Evolutionary conservation across 2,113 vertebrate species (phyloP).

Genomic region (Pterophyllum scalare): DNA sequence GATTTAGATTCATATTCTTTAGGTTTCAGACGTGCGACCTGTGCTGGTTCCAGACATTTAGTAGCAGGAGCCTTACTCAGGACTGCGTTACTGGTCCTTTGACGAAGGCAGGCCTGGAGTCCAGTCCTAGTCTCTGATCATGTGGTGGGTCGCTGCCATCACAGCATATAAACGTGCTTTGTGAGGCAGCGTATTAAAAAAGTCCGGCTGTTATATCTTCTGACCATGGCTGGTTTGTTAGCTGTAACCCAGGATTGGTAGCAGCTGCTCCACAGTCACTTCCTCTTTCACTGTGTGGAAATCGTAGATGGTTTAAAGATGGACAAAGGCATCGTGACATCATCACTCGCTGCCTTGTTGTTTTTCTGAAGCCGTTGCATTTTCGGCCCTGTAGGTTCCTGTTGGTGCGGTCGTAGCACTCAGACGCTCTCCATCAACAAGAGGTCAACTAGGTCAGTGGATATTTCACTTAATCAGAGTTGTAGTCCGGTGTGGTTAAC

Average conservation of each 20-base stretch:
- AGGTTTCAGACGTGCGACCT: background rate
- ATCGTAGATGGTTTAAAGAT: background rate
- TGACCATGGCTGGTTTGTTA: fast-evolving
- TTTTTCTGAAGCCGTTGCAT: fast-evolving
- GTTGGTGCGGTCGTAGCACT: background rate
- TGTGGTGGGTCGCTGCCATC: background rate
- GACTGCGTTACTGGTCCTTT: fast-evolving
- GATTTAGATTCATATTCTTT: background rate
- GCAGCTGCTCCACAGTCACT: background rate
- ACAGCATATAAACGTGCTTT: no score
- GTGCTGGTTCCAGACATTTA: background rate
- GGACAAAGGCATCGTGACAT: background rate
- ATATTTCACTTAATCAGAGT: background rate
- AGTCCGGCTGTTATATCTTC: background rate
- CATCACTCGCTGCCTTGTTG: fast-evolving
- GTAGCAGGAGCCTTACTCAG: background rate
- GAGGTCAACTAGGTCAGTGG: background rate
- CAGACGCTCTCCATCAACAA: fast-evolving
- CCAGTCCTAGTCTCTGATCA: background rate
- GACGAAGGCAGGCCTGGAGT: fast-evolving
- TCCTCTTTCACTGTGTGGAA: background rate
- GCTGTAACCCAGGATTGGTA: background rate
- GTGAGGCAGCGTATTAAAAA: no score
- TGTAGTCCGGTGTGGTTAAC: fast-evolving
- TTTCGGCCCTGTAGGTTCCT: background rate